phyloP scores from a whole-genome alignment of 2,797 vertebrate species.

The Platyrinchus mystaceus region DNA sequence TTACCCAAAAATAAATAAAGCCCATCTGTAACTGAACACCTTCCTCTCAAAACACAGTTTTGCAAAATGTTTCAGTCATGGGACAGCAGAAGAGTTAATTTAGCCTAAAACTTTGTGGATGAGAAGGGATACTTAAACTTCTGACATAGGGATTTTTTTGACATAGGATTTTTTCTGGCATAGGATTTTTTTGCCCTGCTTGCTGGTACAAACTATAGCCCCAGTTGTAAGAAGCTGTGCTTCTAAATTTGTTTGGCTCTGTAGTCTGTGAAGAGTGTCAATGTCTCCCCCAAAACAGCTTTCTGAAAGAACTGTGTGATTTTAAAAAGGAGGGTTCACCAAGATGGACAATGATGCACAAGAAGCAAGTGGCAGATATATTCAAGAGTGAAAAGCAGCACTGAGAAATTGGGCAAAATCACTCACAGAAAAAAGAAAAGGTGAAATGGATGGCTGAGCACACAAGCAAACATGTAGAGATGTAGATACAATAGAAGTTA shows the following conservation, averaged over 20 bases:
- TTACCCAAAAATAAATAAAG: slow-evolving; percentile 36
- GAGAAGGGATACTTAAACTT: not conserved
- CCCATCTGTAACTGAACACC: slow-evolving; percentile 29
- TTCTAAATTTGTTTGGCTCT: not conserved
- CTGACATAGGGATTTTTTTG: not conserved
- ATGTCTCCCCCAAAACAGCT: not conserved
- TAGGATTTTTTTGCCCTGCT: not conserved
- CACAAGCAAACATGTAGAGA: not conserved
- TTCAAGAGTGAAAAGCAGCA: not conserved
- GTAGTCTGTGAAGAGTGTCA: not conserved
- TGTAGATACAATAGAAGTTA: not conserved
- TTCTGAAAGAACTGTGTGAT: not conserved
- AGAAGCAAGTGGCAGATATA: not conserved
- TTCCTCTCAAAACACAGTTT: slow-evolving; percentile 2
- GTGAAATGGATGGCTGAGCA: not conserved
- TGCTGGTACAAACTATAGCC: not conserved
- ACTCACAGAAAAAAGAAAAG: not conserved
- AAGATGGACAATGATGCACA: not conserved
- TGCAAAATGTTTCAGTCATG: not conserved
- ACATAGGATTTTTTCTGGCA: not conserved
- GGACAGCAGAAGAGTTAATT: not conserved
- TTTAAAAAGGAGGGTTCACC: not conserved
- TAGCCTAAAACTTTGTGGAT: not conserved
- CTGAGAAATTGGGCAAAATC: not conserved
- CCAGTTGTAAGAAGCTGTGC: not conserved